Conservation (phyloP, 1,140 invertebrate genomes). For the Trypoxylus dichotomus region DNA sequence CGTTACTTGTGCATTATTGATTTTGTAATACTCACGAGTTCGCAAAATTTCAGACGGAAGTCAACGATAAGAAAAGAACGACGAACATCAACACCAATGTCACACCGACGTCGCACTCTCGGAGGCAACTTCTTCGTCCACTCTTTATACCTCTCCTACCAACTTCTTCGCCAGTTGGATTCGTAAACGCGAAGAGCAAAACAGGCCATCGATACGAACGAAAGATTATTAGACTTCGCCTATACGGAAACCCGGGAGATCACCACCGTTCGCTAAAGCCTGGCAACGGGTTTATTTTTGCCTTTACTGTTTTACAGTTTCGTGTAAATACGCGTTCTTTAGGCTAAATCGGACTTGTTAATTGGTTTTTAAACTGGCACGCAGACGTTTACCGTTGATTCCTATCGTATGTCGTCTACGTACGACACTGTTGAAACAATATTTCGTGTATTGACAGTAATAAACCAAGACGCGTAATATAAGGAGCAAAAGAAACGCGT, state of each 20-base stretch:
- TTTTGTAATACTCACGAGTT: neutral
- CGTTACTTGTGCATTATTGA: neutral
- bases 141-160: slow-evolving; percentile 9
- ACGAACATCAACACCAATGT: neutral
- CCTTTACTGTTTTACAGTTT: neutral
- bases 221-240: neutral
- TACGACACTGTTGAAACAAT: neutral
- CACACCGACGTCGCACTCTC: neutral
- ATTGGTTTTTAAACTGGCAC: slow-evolving; percentile 1
- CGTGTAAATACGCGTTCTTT: neutral
- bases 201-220: neutral
- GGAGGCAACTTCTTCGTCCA: neutral
- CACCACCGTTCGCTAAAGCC: neutral
- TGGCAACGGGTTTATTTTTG: neutral
- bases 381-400: neutral
- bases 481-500: too few species aligned
- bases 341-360: neutral
- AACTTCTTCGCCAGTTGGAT: neutral
- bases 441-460: neutral
- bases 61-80: neutral
- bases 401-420: too few species aligned
- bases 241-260: neutral
- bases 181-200: neutral
- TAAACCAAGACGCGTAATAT: too few species aligned
- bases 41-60: neutral